A percentile compares a stretch with the other conserved stretches of the same genome.
Conservation (phyloP, 2,888 invertebrate genomes). For the Stenchaetothrips biformis region DNA sequence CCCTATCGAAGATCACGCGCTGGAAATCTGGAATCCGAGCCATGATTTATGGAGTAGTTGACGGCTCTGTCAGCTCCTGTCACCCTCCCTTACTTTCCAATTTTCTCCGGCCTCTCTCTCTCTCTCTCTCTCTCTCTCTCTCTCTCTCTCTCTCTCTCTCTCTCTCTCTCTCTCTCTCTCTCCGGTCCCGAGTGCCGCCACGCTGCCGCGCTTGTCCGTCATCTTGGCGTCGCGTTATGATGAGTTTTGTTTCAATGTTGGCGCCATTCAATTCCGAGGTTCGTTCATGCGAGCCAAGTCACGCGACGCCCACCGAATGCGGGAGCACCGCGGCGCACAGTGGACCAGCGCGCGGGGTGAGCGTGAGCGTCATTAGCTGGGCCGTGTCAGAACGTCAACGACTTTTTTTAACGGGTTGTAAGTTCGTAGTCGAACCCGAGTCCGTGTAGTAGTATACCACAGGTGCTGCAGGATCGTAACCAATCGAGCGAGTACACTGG, state of each 20-base stretch:
- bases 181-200: background rate
- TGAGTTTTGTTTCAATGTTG: slow-evolving; percentile 23
- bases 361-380: too few relatives aligned
- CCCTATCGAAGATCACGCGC: slow-evolving; percentile 11
- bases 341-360: too few relatives aligned
- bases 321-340: background rate
- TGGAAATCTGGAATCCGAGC: slow-evolving; percentile 18
- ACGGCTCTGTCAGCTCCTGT: slow-evolving; percentile 22
- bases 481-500: too few relatives aligned
- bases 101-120: slow-evolving; percentile 12
- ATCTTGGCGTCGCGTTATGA: background rate
- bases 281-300: slow-evolving; percentile 7
- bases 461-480: too few relatives aligned
- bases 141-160: background rate
- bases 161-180: background rate
- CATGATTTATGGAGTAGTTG: slow-evolving; percentile 19
- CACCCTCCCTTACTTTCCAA: slow-evolving; percentile 24
- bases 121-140: background rate
- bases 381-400: too few relatives aligned
- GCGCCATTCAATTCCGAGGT: slow-evolving; percentile 7
- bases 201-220: background rate
- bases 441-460: too few relatives aligned
- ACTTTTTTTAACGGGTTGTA: too few relatives aligned
- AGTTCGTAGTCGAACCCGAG: too few relatives aligned
- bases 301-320: background rate